Base-by-base conservation (phyloP, 53 echinoderm and acorn worm genomes). In the Mesocentrotus franciscanus region DNA sequence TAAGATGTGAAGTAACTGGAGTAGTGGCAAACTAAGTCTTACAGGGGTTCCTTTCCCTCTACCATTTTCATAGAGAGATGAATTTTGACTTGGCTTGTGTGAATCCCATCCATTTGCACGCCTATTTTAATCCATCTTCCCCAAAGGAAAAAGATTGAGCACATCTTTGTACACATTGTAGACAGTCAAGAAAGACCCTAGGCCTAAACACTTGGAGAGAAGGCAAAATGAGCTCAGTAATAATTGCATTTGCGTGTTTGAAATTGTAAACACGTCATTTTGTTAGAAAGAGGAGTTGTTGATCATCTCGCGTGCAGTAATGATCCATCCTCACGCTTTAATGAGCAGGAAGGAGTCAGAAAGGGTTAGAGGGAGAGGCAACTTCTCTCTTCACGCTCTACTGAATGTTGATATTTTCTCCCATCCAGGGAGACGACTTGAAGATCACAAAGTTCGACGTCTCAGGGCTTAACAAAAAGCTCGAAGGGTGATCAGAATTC, bases 291-390 rank as follows among this genome's bases (percentile, higher is more conserved):
- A 42, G 34, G 4, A n/a, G 59, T 56, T 56, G 87, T 56, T 87
- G 87, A 56, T 87, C 56, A 87, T 56, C n/a, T 87, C 29, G 87
- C 87, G 87, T 27, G 87, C 29, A 58, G 58, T 87, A 87, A 87
- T 87, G 87, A 87, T 87, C 49, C 87, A 87, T 58, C 87, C 87
- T 87, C 87, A 87, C 27, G 87, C 87, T 87, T 87, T 87, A 87
- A 87, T 87, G 87, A 87, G 87, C 87, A 87, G 15, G 57, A 87
- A 56, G 58, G n/a, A 24, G 87, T 87, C 87, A n/a, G 24, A 87
- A 15, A 87, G n/a, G 87, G 87, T 58, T 87, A 58, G 87, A 57
- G 13, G 87, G 58, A 87, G 87, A 87, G 58, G 26, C 87, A 87
- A 87, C 87, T 87, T 87, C 59, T 57, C 56, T 87, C 87, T 87